Evolutionary conservation across 2,113 vertebrate genomes (phyloP).

Genomic region (Equus quagga): DNA sequence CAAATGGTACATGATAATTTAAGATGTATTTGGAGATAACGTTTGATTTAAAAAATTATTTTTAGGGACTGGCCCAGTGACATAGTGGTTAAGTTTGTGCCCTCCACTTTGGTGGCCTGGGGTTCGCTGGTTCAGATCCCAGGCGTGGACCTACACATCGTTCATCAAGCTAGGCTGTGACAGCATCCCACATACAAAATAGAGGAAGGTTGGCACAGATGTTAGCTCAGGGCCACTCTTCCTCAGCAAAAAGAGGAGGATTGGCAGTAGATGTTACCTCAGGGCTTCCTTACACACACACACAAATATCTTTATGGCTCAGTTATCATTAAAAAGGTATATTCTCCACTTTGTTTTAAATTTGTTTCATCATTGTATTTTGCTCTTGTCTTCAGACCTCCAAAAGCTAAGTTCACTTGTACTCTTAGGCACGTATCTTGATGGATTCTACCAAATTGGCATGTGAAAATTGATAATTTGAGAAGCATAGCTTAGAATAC

Average conservation of each 20-base stretch:
- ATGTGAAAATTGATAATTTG: conserved; percentile 55
- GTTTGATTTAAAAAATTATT: conserved; percentile 27
- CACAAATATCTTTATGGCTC: background rate
- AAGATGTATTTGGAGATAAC: background rate
- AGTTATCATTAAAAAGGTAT: conserved; percentile 17
- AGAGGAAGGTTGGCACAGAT: too few relatives aligned
- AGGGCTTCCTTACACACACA: too few relatives aligned
- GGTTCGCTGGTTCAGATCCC: too few relatives aligned
- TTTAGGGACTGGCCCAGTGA: background rate
- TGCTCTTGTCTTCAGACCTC: background rate
- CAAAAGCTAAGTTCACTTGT: conserved; percentile 18
- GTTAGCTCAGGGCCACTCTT: too few relatives aligned
- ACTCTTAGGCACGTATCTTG: background rate
- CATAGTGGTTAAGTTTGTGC: too few relatives aligned
- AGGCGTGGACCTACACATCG: too few relatives aligned
- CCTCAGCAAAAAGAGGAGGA: too few relatives aligned
- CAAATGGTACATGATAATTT: conserved; percentile 93
- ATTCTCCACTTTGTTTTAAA: conserved; percentile 28
- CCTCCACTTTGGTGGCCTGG: too few relatives aligned
- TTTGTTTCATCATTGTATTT: conserved; percentile 10
- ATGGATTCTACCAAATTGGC: background rate
- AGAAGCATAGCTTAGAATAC: conserved; percentile 17
- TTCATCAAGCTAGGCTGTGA: too few relatives aligned
- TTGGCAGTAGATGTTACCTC: too few relatives aligned
- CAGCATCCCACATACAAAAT: too few relatives aligned